phyloP scores from a whole-genome alignment of 1,140 invertebrate species.

The Lanistes nyassanus region DNA sequence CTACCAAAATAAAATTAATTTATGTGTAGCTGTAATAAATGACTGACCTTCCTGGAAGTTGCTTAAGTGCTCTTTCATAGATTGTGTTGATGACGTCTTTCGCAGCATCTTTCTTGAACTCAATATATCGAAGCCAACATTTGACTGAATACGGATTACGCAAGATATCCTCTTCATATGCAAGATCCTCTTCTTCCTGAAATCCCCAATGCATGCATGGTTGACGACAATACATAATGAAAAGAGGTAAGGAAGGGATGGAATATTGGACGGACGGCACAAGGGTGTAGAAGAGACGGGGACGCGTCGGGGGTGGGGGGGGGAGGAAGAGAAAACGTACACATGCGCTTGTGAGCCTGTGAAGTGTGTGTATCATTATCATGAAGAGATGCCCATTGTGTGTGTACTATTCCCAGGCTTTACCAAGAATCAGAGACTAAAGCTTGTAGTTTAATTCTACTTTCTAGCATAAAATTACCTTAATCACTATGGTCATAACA shows the following conservation, averaged over 20 bases:
- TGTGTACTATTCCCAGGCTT: too few species aligned
- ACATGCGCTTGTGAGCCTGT: too few species aligned
- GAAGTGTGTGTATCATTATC: too few species aligned
- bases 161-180: conserved; percentile 98
- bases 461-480: too few species aligned
- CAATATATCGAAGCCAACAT: conserved; percentile 97
- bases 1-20: too few species aligned
- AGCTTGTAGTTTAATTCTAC: too few species aligned
- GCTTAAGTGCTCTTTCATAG: conserved; percentile 95
- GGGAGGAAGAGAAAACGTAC: not conserved
- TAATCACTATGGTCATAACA: too few species aligned
- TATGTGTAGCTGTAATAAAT: not conserved
- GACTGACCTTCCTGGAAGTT: conserved; percentile 86
- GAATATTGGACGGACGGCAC: too few species aligned
- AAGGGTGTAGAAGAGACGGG: too few species aligned
- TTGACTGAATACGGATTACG: conserved; percentile 97
- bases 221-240: not conserved
- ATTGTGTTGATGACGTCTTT: conserved; percentile 85
- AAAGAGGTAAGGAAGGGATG: not conserved
- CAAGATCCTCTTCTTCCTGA: conserved; percentile 90
- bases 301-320: not conserved
- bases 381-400: too few species aligned
- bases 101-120: conserved; percentile 87
- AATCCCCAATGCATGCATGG: conserved; percentile 1
- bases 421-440: too few species aligned